Percentiles rank a stretch among this genome's conserved stretches.
phyloP scores from a whole-genome alignment of 2,888 invertebrate species.

The Sesia bembeciformis region DNA sequence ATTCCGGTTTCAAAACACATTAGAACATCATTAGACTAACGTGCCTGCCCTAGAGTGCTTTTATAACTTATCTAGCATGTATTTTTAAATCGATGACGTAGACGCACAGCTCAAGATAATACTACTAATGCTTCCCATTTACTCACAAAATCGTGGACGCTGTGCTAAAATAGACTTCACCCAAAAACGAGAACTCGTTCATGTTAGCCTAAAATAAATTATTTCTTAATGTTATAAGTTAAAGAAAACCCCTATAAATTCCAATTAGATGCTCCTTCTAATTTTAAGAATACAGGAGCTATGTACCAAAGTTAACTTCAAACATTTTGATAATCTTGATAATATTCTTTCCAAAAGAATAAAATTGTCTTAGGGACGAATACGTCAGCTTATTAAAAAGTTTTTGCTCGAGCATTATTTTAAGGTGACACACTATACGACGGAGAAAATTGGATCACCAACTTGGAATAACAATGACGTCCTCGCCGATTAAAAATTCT shows the following conservation, averaged over 20 bases:
- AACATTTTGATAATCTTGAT: constrained; percentile 2
- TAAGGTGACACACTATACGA: constrained; percentile 3
- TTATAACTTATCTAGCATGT: too few relatives aligned
- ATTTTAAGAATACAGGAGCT: not conserved
- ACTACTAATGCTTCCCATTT: too few relatives aligned
- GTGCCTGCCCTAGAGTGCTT: too few relatives aligned
- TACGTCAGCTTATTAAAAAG: constrained; percentile 8
- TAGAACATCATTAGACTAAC: too few relatives aligned
- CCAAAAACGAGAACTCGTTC: too few relatives aligned
- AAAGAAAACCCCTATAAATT: not conserved
- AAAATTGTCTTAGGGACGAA: constrained; percentile 9
- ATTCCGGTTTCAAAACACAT: too few relatives aligned
- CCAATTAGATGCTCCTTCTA: not conserved
- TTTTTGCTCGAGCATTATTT: constrained; percentile 6
- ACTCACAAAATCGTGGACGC: too few relatives aligned
- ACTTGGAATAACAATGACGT: not conserved
- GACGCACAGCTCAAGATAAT: too few relatives aligned
- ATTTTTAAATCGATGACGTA: too few relatives aligned
- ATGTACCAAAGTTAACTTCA: not conserved
- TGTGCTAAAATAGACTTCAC: too few relatives aligned
- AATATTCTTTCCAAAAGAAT: constrained; percentile 12
- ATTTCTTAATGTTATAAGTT: too few relatives aligned
- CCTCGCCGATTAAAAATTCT: not conserved
- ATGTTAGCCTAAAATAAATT: too few relatives aligned
- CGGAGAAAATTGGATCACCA: constrained; percentile 4